Percentiles rank a stretch among this genome's conserved stretches.
phyloP scores from a whole-genome alignment of 2,888 invertebrate species.

The Macrosiphum euphorbiae region DNA sequence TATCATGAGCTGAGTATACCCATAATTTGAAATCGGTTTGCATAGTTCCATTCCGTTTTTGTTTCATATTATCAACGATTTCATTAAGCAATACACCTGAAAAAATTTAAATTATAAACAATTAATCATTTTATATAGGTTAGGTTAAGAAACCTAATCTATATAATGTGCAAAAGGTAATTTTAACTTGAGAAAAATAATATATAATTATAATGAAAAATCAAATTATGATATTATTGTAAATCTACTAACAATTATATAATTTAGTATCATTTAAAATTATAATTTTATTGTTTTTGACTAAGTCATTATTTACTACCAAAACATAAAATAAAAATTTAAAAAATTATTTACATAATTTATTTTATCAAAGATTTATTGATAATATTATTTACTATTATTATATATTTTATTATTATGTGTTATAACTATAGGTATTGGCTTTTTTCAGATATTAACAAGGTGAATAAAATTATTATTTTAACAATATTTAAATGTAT shows the following conservation, averaged over 20 bases:
- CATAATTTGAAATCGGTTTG: conserved; percentile 73
- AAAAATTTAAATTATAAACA: conserved; percentile 17
- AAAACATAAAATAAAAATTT: neutral
- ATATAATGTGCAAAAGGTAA: neutral
- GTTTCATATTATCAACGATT: conserved; percentile 65
- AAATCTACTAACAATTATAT: neutral
- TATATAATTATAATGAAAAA: too few species aligned
- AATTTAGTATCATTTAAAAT: neutral
- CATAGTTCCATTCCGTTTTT: conserved; percentile 40
- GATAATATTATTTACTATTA: neutral
- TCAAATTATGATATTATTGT: too few species aligned
- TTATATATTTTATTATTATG: neutral
- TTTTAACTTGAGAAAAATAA: neutral
- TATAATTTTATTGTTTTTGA: neutral
- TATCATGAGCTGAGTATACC: conserved; percentile 81
- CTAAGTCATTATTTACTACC: too few species aligned
- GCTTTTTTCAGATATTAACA: neutral
- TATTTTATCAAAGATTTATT: neutral
- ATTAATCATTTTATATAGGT: neutral
- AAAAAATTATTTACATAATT: neutral
- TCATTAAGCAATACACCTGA: conserved; percentile 67
- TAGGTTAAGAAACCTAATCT: neutral
- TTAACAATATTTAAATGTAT: neutral
- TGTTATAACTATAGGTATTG: neutral
- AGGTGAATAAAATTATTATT: neutral